These are phyloP conservation scores for Doryteuthis pealeii DNA, from an alignment of 1,140 invertebrate species.

Conservation along the genomic window DNA sequence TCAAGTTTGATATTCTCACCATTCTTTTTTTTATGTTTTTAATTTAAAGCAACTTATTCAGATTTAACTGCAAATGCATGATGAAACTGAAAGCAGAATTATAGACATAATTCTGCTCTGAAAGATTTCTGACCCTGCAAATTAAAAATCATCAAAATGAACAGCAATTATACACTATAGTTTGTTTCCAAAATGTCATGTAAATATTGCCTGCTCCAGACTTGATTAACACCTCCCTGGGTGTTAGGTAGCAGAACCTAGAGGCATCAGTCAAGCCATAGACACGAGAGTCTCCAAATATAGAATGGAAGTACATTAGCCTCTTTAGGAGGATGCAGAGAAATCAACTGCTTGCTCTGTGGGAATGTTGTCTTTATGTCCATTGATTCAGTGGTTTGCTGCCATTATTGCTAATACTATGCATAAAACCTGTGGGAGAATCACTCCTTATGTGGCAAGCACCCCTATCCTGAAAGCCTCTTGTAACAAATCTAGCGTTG, in stretches of 20 bases:
- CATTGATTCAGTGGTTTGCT: neutral
- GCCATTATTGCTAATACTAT: neutral
- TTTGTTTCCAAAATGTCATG: neutral
- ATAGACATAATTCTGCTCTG: neutral
- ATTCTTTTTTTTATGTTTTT: neutral
- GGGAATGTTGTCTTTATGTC: conserved; percentile 18
- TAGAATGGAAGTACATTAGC: conserved; percentile 15
- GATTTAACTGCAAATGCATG: neutral
- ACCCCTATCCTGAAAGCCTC: neutral
- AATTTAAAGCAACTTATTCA: neutral
- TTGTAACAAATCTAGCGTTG: neutral
- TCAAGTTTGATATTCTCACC: neutral
- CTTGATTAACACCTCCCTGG: conserved; percentile 21
- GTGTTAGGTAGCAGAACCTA: conserved; percentile 28
- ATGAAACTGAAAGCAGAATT: too few relatives aligned
- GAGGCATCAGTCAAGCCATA: conserved; percentile 32
- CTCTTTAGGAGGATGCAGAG: conserved; percentile 24
- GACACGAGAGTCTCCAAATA: conserved; percentile 29
- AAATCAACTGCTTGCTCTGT: conserved; percentile 22
- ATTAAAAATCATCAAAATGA: conserved; percentile 26
- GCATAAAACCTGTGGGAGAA: neutral
- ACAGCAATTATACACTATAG: conserved; percentile 17
- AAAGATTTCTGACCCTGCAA: conserved; percentile 19
- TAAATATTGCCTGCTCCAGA: conserved; percentile 24
- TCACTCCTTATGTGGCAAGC: neutral